Base-by-base conservation (phyloP, 35 echinoderm and acorn worm species). In the Lytechinus pictus region DNA sequence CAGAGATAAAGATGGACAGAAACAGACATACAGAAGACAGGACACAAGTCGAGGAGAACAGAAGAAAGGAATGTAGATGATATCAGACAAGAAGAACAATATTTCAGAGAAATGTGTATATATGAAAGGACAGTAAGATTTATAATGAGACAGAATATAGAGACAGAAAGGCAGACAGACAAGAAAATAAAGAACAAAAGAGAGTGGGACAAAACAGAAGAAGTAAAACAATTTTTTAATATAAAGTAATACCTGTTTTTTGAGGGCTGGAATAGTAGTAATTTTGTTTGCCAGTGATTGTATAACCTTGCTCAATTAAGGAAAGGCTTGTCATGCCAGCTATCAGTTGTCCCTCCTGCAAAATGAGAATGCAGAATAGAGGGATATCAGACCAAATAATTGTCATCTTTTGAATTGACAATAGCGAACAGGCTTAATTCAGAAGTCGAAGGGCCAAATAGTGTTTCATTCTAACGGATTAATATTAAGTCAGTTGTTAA, bases 321-420 rank as follows among this genome's bases (percentile, higher is more conserved):
- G 53, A 55, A 11, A 93, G 92, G 53, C 92, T 57, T 57, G 92
- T 93, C 55, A 93, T 55, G 54, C 92, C 92, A 93, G 54, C 92
- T 53, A 93, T 27, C 27, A 93, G 92, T 2, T 93, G 52, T 10
- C 92, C 92, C 92, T 93, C 92, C 92, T 93, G 92, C 92, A 93
- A 24, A 93, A 93, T 57, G 92, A 93, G 92, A 93, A 93, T 93
- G 92, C 92, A 93, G 55, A 54, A 90, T 28, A 90, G 29, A 79
- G 66, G 66, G 66, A 79, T 16, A 16, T 6, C 66, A 79, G 33
- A 44, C 33, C 33, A 44, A 44, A 44, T 44, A 44, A 44, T 44
- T 44, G 33, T 44, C 33, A 44, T 44, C 55, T 57, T 57, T 8
- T 8, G 55, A 57, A 11, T 8, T 57, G 8, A 11, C 55, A 9